phyloP scores from a whole-genome alignment of 1,140 invertebrate species.

The Condylostylus longicornis region DNA sequence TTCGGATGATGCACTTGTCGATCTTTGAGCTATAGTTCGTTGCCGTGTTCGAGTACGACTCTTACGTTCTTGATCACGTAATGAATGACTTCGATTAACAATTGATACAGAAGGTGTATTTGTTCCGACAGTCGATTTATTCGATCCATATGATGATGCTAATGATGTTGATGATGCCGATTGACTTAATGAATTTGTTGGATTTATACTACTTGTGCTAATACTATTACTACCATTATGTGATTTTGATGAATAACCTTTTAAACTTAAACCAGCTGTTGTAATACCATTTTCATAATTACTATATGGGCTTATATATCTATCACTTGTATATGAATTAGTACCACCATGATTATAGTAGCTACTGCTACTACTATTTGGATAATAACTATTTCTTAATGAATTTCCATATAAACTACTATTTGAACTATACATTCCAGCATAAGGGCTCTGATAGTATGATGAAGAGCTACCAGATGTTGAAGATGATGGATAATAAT shows the following conservation, averaged over 20 bases:
- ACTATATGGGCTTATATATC: conserved; percentile 29
- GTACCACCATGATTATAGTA: conserved; percentile 15
- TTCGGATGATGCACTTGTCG: conserved; percentile 28
- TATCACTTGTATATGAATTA: conserved; percentile 17
- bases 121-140: conserved; percentile 10
- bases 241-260: not conserved
- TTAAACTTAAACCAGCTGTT: conserved; percentile 26
- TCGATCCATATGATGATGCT: conserved; percentile 5
- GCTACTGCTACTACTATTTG: conserved; percentile 3
- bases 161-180: conserved; percentile 2
- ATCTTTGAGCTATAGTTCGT: conserved; percentile 24
- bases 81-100: conserved; percentile 23
- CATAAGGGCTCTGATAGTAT: conserved; percentile 27
- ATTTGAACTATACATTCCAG: conserved; percentile 23
- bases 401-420: conserved; percentile 24
- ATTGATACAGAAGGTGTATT: conserved; percentile 23
- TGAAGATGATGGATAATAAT: conserved; percentile 10
- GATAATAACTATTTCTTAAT: conserved; percentile 4
- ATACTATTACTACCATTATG: conserved; percentile 18
- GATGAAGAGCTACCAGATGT: conserved; percentile 5
- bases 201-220: conserved; percentile 5
- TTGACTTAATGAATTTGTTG: not conserved
- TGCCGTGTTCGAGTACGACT: conserved; percentile 26
- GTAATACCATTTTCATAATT: conserved; percentile 32
- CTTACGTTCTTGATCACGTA: conserved; percentile 30